A percentile compares a stretch with the other conserved stretches of the same genome.
Conservation (phyloP, 1,140 invertebrate species). For the Portunus trituberculatus region DNA sequence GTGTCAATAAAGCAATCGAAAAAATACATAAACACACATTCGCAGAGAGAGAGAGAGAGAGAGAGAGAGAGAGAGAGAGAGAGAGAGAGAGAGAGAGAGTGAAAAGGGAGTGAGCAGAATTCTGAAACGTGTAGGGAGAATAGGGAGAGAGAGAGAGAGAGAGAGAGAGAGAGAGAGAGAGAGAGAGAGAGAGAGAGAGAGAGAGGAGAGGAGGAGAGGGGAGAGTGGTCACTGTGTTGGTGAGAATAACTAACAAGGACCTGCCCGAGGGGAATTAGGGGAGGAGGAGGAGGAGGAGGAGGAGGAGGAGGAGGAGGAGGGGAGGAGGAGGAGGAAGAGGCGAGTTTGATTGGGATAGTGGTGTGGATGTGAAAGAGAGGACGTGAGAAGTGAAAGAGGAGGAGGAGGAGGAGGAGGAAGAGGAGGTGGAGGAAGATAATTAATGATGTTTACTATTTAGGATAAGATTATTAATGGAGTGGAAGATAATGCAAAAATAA, state of each 20-base stretch:
- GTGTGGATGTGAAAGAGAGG: background rate
- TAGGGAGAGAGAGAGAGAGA: background rate
- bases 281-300: too few species aligned
- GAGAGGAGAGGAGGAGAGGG: background rate
- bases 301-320: too few species aligned
- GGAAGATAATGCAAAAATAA: too few species aligned
- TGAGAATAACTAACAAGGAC: conserved; percentile 10
- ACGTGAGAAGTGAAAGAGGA: background rate
- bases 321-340: background rate
- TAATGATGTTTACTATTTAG: too few species aligned
- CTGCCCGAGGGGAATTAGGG: background rate
- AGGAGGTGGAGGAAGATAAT: background rate
- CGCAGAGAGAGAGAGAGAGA: background rate
- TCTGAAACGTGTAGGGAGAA: background rate
- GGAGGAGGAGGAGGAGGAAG: background rate
- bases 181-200: background rate
- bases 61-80: conserved; percentile 17
- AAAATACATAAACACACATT: background rate
- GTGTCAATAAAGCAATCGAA: background rate
- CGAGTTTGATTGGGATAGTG: background rate
- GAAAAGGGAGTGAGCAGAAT: background rate
- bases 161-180: background rate
- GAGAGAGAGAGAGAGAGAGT: background rate
- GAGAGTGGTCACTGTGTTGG: conserved; percentile 17
- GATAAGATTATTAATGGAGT: too few species aligned